phyloP scores from a whole-genome alignment of 2,113 vertebrate genomes.

The Paracanthobrama guichenoti region DNA sequence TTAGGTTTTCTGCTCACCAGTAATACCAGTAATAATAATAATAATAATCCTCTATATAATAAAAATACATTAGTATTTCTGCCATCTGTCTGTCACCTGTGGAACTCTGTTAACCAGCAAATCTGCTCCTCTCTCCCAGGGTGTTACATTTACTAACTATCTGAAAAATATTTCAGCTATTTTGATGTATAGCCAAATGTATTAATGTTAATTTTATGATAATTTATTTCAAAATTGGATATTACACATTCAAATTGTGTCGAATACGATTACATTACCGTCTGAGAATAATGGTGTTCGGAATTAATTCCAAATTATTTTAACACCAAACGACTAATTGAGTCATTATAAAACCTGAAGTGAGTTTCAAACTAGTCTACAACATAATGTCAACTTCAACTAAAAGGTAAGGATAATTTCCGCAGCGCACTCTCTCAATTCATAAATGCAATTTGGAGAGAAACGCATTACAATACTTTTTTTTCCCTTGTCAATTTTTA shows the following conservation, averaged over 20 bases:
- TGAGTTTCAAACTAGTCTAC: background rate
- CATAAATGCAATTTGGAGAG: background rate
- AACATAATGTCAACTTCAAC: background rate
- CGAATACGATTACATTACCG: background rate
- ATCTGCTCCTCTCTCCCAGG: background rate
- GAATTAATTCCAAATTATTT: background rate
- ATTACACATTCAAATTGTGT: background rate
- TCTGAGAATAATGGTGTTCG: too few relatives aligned
- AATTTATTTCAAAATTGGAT: background rate
- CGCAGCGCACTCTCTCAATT: background rate
- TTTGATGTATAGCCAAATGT: background rate
- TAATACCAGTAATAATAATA: background rate
- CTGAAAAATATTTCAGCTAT: background rate
- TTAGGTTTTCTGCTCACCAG: background rate
- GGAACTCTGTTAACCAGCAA: background rate
- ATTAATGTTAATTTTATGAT: background rate
- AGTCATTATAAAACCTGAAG: background rate
- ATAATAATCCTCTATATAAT: background rate
- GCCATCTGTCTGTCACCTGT: conserved; percentile 20
- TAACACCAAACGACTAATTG: background rate
- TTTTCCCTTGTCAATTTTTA: background rate
- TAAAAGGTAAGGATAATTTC: background rate
- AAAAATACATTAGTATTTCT: background rate
- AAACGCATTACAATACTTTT: background rate
- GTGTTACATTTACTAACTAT: too few relatives aligned